Conservation (phyloP, 2,797 vertebrate genomes). For the Vespertilio murinus region DNA sequence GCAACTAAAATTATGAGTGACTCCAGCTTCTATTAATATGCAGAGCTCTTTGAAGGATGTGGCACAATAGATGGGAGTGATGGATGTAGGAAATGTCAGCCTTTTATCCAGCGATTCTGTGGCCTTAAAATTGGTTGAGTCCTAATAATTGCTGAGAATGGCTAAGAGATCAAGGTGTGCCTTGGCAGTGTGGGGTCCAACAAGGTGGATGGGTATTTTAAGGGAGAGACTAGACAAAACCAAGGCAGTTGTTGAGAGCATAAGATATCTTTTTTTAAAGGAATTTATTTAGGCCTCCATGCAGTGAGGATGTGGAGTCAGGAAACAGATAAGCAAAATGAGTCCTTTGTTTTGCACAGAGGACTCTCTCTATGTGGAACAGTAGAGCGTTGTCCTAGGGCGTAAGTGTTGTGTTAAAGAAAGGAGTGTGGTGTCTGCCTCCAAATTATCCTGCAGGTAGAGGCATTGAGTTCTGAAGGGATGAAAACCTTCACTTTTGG, state of each 20-base stretch:
- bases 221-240: neutral
- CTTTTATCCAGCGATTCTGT: neutral
- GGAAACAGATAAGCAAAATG: neutral
- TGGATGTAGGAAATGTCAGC: neutral
- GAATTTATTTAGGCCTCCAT: neutral
- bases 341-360: neutral
- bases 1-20: neutral
- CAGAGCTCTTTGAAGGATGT: conserved; percentile 35
- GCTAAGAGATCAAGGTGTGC: neutral
- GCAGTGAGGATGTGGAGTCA: neutral
- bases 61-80: neutral
- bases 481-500: neutral
- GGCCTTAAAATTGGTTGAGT: neutral
- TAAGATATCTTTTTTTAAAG: neutral
- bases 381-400: no score
- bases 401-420: neutral
- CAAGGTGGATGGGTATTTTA: neutral
- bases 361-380: neutral
- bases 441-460: neutral
- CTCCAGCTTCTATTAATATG: conserved; percentile 22
- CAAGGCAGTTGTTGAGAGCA: neutral
- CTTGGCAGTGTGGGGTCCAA: neutral
- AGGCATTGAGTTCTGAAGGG: conserved; percentile 15
- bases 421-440: neutral
- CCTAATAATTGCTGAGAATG: neutral